Conservation (phyloP, 2,797 vertebrate species). For the Gambusia yucatana region DNA sequence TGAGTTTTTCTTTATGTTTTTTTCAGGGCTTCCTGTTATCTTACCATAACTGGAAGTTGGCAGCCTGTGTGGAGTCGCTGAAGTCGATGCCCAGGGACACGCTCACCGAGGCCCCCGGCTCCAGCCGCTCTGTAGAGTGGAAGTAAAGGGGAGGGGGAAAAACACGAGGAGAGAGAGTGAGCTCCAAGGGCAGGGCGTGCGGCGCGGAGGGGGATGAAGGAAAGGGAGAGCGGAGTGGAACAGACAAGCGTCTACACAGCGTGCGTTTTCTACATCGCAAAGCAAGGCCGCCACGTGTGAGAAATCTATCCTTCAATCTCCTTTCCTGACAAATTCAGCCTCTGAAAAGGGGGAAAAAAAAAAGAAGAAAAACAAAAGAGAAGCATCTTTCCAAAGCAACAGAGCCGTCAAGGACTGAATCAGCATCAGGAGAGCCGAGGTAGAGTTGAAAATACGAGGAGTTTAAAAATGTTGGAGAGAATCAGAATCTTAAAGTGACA, state of each 20-base stretch:
- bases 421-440: slow-evolving; percentile 39
- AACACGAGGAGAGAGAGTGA: slow-evolving; percentile 51
- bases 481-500: slow-evolving; percentile 35
- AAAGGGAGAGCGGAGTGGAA: slow-evolving; percentile 70
- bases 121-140: slow-evolving; percentile 85
- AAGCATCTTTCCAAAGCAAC: slow-evolving; percentile 72
- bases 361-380: slow-evolving; percentile 52
- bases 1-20: not conserved
- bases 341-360: slow-evolving; percentile 8
- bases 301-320: slow-evolving; percentile 80
- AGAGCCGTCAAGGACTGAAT: slow-evolving; percentile 66
- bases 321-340: slow-evolving; percentile 47
- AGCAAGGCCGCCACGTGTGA: slow-evolving; percentile 77
- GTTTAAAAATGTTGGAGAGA: slow-evolving; percentile 47
- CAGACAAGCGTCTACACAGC: slow-evolving; percentile 74
- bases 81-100: slow-evolving; percentile 95
- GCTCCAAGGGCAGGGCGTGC: slow-evolving; percentile 68
- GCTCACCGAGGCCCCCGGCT: slow-evolving; percentile 88
- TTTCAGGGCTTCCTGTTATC: slow-evolving; percentile 53
- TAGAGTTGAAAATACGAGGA: slow-evolving; percentile 6
- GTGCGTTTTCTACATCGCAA: slow-evolving; percentile 80
- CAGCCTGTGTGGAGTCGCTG: slow-evolving; percentile 94
- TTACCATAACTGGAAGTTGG: slow-evolving; percentile 96
- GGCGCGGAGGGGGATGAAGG: slow-evolving; percentile 35
- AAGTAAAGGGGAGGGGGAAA: slow-evolving; percentile 17